Percentiles rank a stretch among this genome's conserved stretches.
Evolutionary conservation across 2,888 invertebrate genomes (phyloP).

Genomic region (Xanthostigma xanthostigma): DNA sequence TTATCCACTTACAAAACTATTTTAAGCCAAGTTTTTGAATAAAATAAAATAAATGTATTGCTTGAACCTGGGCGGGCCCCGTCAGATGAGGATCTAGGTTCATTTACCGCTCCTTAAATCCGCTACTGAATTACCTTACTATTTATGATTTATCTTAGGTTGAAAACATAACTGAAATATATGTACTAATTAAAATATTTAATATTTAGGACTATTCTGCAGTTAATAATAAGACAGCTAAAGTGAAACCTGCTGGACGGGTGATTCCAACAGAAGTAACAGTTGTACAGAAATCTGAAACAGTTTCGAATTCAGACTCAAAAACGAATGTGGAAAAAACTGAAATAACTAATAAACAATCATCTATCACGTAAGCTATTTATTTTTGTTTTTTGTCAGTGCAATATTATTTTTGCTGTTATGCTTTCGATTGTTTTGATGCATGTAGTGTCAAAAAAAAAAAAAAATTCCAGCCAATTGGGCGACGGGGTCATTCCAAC

Average conservation of each 20-base stretch:
- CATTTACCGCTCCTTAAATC: background rate
- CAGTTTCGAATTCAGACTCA: slow-evolving; percentile 17
- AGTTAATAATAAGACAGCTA: slow-evolving; percentile 35
- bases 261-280: slow-evolving; percentile 27
- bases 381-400: background rate
- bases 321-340: slow-evolving; percentile 21
- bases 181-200: slow-evolving; percentile 7
- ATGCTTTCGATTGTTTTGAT: background rate
- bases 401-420: background rate
- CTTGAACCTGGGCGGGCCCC: too few species aligned
- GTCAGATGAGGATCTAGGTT: too few species aligned
- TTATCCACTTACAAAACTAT: too few species aligned
- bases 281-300: slow-evolving; percentile 29
- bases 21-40: too few species aligned
- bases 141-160: slow-evolving; percentile 3
- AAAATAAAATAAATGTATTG: too few species aligned
- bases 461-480: too few species aligned
- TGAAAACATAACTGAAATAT: slow-evolving; percentile 15
- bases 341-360: slow-evolving; percentile 36
- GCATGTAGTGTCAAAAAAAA: too few species aligned
- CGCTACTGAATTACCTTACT: slow-evolving; percentile 5
- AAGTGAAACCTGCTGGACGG: slow-evolving; percentile 29
- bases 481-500: too few species aligned
- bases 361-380: slow-evolving; percentile 45
- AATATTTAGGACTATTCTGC: slow-evolving; percentile 41